Base-by-base conservation (phyloP, 2,113 vertebrate species). In the Rhineura floridana region DNA sequence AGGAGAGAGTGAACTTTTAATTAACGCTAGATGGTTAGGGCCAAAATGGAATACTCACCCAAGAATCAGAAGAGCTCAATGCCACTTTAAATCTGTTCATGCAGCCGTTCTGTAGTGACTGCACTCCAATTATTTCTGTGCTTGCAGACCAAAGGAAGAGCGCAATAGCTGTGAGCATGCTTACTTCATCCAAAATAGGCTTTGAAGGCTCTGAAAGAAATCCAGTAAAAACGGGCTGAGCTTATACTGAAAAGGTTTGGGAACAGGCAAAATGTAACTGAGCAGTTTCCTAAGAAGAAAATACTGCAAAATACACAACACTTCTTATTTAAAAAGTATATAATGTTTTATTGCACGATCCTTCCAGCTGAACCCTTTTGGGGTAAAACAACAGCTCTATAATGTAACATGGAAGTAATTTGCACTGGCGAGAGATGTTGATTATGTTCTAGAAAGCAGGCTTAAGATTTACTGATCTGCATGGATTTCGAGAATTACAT, bases 141-240 rank as follows among this genome's bases (percentile, higher is more conserved):
- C 98, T 97, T 93, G 98, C 98, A 72, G 98, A 99, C 96, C 98
- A 97, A 90, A 99, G 96, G 95, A 99, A 99, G 83, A 99, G 97
- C 0, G 98, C 97, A 91, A 99, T 96, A 9, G 99, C 98, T 39
- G 99, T 99, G 89, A 99, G 95, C 95, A 99, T 97, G 96, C 98
- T 99, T 91, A 99, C 96, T 95, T 99, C 98, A 93, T 99, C 99
- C 93, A 98, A 95, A 84, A 95, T 55, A 85, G 98, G 97, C 87
- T 97, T 94, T 87, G 97, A 97, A 81, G 97, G 97, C 78, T 98
- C 98, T 99, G 94, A 88, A 85, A 36, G 89, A 94, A 93, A 94
- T 59, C 50, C 6, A 36, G 88, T 89, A 86, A 91, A 65, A 89
- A 85, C 11, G 91, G 0, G 0, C 4, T 62, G 39, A 44, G 85